Evolutionary conservation across 35 echinoderm and acorn worm genomes (phyloP).

Genomic region (Ophiothrix spiculata): DNA sequence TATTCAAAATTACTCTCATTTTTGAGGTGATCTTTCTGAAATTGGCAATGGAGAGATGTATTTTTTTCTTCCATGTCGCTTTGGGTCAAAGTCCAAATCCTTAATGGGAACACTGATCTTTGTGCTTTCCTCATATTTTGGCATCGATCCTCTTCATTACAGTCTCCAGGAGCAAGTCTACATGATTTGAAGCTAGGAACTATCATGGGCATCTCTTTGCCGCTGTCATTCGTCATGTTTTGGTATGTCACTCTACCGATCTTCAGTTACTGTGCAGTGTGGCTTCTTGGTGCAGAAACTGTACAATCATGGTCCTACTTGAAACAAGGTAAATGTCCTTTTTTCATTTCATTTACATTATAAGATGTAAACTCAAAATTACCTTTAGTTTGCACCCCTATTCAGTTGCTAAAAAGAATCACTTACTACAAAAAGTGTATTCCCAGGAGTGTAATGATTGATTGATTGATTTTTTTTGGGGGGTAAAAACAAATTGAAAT

Average conservation of each 20-base stretch:
- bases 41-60: neutral
- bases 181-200: constrained; percentile 57
- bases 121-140: neutral
- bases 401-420: too few species aligned
- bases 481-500: too few species aligned
- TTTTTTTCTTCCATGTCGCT: neutral
- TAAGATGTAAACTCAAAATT: too few species aligned
- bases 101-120: neutral
- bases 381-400: too few species aligned
- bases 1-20: neutral
- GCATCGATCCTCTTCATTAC: too few species aligned
- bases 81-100: neutral
- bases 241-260: constrained; percentile 93
- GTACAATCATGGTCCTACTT: constrained; percentile 59
- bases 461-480: too few species aligned
- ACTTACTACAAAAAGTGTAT: neutral
- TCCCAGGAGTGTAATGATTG: neutral
- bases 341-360: neutral
- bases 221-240: constrained; percentile 63
- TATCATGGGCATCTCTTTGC: constrained; percentile 65
- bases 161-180: neutral
- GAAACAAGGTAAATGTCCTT: constrained; percentile 59
- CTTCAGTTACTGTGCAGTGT: constrained; percentile 23
- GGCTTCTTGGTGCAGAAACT: constrained; percentile 57
- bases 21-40: neutral